Evolutionary conservation across 2,888 invertebrate species (phyloP), one percentile per base, ranked within the genome.

Genomic region (Taenaris catops): DNA sequence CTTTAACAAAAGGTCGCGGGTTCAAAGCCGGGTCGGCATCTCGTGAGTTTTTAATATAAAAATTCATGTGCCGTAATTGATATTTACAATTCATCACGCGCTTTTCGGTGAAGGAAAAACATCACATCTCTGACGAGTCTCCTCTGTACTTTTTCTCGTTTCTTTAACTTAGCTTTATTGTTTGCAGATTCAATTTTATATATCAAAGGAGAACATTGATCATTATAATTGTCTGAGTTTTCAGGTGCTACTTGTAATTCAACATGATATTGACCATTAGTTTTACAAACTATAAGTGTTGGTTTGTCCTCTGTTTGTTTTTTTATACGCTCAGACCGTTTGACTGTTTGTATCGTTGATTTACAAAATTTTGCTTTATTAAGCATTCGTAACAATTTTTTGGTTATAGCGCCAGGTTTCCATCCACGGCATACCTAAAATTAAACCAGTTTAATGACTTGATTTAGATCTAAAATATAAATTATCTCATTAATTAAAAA

Each of bases 361-460:
- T 49, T 57, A 16, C 41, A 41, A 5, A 33, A 34, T 48, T 75
- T 78, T 0, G 67, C 76, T 34, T 62, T 58, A 10, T 68, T 72
- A 3, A 83, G 49, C 41, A 63, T 60, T 12, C 55, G 56, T 0
- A 83, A 55, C 2, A 84, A 57, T 4, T 60, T 61, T 32, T 72
- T 76, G 0, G 79, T 68, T 35, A 84, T 68, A 1, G 83, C 83
- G 0, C 84, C 84, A 1, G 84, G 84, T 37, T 54, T 72, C 84
- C 84, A 86, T 14, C 75, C 76, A 17, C 55, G 51, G n/a, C 51
- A 44, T 1, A 68, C 57, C 79, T 83, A 27, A 19, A 43, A 26
- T 17, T n/a, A 28, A 23, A 25, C 20, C 14, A 16, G 18, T 14
- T 12, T 9, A 10, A n/a, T 9, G 5, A 10, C 3, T 11, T 23